phyloP scores from a whole-genome alignment of 2,113 vertebrate genomes.

The Cebidichthys violaceus region DNA sequence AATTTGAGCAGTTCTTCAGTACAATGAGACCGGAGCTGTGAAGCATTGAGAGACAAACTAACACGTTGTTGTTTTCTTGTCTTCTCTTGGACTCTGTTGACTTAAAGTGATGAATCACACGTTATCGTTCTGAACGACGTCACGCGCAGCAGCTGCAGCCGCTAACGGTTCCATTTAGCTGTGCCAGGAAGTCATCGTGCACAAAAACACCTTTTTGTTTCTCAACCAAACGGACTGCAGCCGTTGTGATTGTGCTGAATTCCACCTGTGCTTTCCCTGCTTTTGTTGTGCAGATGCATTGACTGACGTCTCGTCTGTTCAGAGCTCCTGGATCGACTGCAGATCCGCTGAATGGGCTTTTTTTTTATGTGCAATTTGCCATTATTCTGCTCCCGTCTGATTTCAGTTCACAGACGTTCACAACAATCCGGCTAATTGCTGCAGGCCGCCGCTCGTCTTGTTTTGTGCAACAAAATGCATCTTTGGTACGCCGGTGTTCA shows the following conservation, averaged over 20 bases:
- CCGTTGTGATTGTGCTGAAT: background rate
- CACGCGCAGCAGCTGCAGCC: background rate
- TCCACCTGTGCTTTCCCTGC: constrained; percentile 9
- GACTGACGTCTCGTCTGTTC: background rate
- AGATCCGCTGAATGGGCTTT: background rate
- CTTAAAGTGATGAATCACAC: background rate
- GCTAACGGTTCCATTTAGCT: background rate
- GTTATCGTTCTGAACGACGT: background rate
- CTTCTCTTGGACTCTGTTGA: background rate
- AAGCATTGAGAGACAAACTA: background rate
- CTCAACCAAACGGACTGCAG: background rate
- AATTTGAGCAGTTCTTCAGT: too few species aligned
- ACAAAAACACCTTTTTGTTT: background rate
- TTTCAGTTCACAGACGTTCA: constrained; percentile 35
- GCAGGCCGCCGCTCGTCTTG: constrained; percentile 24
- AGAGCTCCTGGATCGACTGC: background rate
- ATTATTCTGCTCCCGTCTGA: constrained; percentile 35
- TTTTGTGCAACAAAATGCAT: background rate
- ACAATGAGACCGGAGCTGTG: background rate
- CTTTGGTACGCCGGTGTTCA: background rate
- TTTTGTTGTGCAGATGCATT: constrained; percentile 28
- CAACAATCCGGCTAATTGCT: constrained; percentile 32
- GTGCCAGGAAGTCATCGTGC: background rate
- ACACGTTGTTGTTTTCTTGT: background rate
- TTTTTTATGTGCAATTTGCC: constrained; percentile 47